Evolutionary conservation across 2,797 vertebrate species (phyloP).

Genomic region (Cygnus olor): DNA sequence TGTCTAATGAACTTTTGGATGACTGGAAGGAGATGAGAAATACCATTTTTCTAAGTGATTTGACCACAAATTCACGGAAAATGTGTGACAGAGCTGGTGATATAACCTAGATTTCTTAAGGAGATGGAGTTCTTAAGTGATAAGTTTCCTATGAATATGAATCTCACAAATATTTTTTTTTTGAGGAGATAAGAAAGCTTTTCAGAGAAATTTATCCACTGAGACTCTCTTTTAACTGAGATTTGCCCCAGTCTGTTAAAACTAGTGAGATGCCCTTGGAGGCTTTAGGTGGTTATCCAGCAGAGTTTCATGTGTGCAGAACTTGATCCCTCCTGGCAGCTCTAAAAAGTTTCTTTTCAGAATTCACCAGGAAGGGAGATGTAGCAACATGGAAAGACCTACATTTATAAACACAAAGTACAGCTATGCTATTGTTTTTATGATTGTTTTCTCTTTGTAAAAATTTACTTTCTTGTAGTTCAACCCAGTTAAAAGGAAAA

Average conservation of each 20-base stretch:
- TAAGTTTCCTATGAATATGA: neutral
- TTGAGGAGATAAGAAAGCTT: neutral
- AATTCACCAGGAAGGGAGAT: neutral
- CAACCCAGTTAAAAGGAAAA: neutral
- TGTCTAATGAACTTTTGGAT: conserved; percentile 5
- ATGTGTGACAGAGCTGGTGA: neutral
- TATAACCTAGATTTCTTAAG: neutral
- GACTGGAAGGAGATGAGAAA: neutral
- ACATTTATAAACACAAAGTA: neutral
- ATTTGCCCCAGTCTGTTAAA: neutral
- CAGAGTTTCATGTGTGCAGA: neutral
- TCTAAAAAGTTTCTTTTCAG: neutral
- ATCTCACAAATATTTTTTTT: neutral
- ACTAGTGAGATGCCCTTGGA: neutral
- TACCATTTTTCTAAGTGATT: neutral
- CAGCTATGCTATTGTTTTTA: neutral
- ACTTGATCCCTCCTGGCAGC: neutral
- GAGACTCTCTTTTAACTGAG: neutral
- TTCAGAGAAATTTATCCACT: neutral
- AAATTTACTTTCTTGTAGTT: neutral
- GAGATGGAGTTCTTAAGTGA: neutral
- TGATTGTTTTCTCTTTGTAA: neutral
- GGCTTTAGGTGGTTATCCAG: neutral
- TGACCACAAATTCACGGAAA: neutral
- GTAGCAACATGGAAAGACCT: accelerated